Evolutionary conservation across 2,888 invertebrate genomes (phyloP), one percentile per base, ranked within the genome.

Genomic region (Napeogenes sylphis): DNA sequence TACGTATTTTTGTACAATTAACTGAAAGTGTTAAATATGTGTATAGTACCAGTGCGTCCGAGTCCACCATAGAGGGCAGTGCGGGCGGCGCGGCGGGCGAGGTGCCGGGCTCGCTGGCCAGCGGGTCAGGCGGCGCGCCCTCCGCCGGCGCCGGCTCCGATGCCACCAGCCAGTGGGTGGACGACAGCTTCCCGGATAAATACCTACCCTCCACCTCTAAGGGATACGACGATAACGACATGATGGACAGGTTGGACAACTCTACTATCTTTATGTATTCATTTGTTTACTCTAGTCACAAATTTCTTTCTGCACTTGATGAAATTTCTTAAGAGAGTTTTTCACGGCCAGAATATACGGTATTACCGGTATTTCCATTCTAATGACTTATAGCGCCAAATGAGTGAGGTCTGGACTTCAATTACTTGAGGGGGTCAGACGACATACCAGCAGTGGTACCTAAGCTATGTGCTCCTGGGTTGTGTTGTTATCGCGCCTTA

Each of bases 151-250:
- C 85, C 69, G 84, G 84, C 61, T 85, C 86, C 14, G 88, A 87
- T 75, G 91, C 91, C 32, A 91, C 90, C 69, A 88, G 88, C 76
- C 90, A 90, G 66, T 91, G 91, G 91, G 89, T 91, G 68, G 91
- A 90, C 78, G 91, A 91, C 80, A 89, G 90, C 74, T 90, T 90
- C 81, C 89, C 83, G 38, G 80, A 80, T 71, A 81, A 81, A 71
- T 87, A 84, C 77, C 81, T 81, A 67, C 86, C 85, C 0, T 84
- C 85, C 63, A 83, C 86, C 0, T 84, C 87, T 21, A 88, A 87
- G 58, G 79, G 77, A 1, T 88, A 85, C 76, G 87, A 87, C 55
- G 87, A 88, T 63, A 78, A 79, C 68, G 87, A 89, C 53, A 69
- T 76, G 2, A 85, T 87, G 84, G 88, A 87, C 70, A 75, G 73